Evolutionary conservation across 2,888 invertebrate genomes (phyloP).

Genomic region (Scaptomyza tumidula): DNA sequence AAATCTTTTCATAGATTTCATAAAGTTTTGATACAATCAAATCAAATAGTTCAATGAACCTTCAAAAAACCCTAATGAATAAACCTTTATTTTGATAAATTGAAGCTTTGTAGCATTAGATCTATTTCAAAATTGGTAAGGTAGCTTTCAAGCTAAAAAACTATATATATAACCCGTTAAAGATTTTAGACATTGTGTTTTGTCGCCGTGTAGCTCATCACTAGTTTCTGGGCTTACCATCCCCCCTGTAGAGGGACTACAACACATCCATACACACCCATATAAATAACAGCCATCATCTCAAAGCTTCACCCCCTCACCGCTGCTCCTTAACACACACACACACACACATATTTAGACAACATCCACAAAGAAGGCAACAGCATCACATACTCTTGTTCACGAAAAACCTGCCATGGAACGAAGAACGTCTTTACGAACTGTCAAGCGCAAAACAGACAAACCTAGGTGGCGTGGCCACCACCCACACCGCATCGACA

Average conservation of each 20-base stretch:
- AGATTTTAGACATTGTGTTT: not conserved
- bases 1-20: too few relatives aligned
- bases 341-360: constrained; percentile 16
- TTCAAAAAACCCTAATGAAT: too few relatives aligned
- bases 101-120: too few relatives aligned
- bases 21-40: too few relatives aligned
- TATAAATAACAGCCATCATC: constrained; percentile 71
- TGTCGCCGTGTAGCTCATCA: constrained; percentile 38
- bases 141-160: too few relatives aligned
- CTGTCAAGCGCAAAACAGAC: constrained; percentile 75
- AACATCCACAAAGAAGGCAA: constrained; percentile 12
- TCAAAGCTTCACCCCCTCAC: constrained; percentile 37
- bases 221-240: constrained; percentile 38
- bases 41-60: too few relatives aligned
- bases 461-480: constrained; percentile 66
- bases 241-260: not conserved
- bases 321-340: constrained; percentile 4
- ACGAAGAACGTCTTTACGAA: constrained; percentile 73
- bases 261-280: constrained; percentile 37
- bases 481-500: constrained; percentile 37
- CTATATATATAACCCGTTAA: too few relatives aligned
- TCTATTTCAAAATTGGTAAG: too few relatives aligned
- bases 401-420: constrained; percentile 65
- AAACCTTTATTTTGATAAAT: too few relatives aligned
- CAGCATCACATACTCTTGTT: constrained; percentile 20